These are phyloP conservation scores for Vidua chalybeata DNA, from an alignment of 2,113 vertebrate genomes.

Conservation along the genomic window DNA sequence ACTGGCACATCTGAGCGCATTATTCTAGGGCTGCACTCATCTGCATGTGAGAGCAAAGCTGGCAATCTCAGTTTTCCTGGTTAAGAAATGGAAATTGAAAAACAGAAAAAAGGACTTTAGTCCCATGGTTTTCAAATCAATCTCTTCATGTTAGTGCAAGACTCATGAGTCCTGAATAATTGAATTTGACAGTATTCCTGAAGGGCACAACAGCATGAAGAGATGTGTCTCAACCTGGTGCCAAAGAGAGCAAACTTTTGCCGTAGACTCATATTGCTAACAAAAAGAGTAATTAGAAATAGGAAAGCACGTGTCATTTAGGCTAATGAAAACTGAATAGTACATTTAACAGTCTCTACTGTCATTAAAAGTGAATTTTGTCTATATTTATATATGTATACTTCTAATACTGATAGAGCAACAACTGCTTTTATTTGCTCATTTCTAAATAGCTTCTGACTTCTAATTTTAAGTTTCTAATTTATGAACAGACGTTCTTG, in stretches of 20 bases:
- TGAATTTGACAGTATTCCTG: slow-evolving; percentile 60
- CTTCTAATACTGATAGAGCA: background rate
- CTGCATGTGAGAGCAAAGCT: slow-evolving; percentile 48
- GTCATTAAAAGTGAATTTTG: background rate
- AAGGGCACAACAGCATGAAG: slow-evolving; percentile 42
- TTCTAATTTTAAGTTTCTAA: background rate
- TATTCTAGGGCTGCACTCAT: background rate
- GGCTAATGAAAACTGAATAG: background rate
- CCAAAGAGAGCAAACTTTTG: slow-evolving; percentile 19
- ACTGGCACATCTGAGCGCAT: background rate
- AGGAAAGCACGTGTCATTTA: background rate
- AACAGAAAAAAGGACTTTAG: slow-evolving; percentile 8
- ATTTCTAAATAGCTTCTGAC: background rate
- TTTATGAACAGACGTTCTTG: background rate
- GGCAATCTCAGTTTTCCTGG: slow-evolving; percentile 33
- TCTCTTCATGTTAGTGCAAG: slow-evolving; percentile 55
- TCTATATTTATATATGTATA: background rate
- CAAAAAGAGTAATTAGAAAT: slow-evolving; percentile 1
- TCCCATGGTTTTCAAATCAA: slow-evolving; percentile 35
- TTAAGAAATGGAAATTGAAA: slow-evolving; percentile 34
- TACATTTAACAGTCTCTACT: background rate
- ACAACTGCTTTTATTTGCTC: background rate
- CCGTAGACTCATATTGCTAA: background rate
- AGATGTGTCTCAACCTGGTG: slow-evolving; percentile 37
- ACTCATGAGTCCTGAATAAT: slow-evolving; percentile 33